Evolutionary conservation across 2,888 invertebrate genomes (phyloP).

Genomic region (Cetonia aurata): DNA sequence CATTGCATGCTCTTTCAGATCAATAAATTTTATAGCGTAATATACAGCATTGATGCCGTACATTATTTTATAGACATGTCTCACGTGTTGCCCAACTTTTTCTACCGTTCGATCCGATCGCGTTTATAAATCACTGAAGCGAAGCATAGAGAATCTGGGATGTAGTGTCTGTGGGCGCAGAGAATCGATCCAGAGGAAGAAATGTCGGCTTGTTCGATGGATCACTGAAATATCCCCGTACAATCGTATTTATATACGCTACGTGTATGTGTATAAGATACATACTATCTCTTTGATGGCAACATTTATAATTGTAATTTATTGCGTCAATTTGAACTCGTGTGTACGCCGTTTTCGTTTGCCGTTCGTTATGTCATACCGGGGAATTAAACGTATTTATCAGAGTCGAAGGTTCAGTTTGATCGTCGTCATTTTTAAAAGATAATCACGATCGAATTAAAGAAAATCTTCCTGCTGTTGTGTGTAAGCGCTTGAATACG

Average conservation of each 20-base stretch:
- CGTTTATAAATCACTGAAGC: slow-evolving; percentile 6
- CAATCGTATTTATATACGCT: slow-evolving; percentile 1
- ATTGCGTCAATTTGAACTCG: slow-evolving; percentile 20
- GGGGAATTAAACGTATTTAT: slow-evolving; percentile 4
- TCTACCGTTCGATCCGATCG: neutral
- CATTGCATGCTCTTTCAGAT: too few species aligned
- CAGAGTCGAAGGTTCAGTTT: neutral
- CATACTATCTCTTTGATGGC: slow-evolving; percentile 13
- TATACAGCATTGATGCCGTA: too few species aligned
- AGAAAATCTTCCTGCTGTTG: too few species aligned
- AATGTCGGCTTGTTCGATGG: slow-evolving; percentile 8
- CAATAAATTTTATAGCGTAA: too few species aligned
- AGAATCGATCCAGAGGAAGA: slow-evolving; percentile 13
- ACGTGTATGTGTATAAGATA: neutral
- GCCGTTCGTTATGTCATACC: slow-evolving; percentile 12
- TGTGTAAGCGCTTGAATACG: too few species aligned
- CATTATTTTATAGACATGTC: slow-evolving; percentile 9
- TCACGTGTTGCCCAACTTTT: neutral
- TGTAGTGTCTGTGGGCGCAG: slow-evolving; percentile 25
- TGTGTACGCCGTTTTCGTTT: slow-evolving; percentile 11
- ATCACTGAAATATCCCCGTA: slow-evolving; percentile 28
- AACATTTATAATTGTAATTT: slow-evolving; percentile 29
- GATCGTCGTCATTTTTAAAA: neutral
- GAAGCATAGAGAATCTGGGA: neutral
- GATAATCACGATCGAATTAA: too few species aligned